Percentiles rank a stretch among this genome's conserved stretches.
Evolutionary conservation across 2,888 invertebrate genomes (phyloP).

Genomic region (Dugesia japonica): DNA sequence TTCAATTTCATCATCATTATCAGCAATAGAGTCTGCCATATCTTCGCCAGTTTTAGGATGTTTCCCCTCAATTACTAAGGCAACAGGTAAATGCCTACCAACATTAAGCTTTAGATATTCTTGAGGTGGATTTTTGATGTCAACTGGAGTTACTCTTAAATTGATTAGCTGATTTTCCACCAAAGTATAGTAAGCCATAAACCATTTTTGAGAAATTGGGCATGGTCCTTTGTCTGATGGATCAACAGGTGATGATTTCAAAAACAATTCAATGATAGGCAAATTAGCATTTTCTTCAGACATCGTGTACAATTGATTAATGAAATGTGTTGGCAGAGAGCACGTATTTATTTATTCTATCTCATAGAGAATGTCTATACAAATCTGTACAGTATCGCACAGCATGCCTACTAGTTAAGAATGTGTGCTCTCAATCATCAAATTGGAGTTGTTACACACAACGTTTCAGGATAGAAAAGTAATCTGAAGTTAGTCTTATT

Average conservation of each 20-base stretch:
- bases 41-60: constrained; percentile 38
- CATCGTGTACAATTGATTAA: neutral
- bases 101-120: constrained; percentile 34
- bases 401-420: neutral
- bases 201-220: constrained; percentile 96
- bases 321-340: neutral
- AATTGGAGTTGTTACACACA: neutral
- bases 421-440: neutral
- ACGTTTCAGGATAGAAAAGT: neutral
- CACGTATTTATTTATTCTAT: neutral
- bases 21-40: constrained; percentile 41
- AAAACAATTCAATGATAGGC: constrained; percentile 28
- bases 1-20: constrained; percentile 45
- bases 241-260: constrained; percentile 31
- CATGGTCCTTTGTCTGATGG: constrained; percentile 93
- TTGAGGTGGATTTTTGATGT: constrained; percentile 38
- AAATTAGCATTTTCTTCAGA: neutral
- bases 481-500: no score
- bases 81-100: constrained; percentile 36
- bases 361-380: neutral
- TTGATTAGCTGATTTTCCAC: constrained; percentile 38
- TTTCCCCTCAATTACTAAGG: constrained; percentile 32
- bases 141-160: constrained; percentile 39
- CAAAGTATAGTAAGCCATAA: constrained; percentile 60
- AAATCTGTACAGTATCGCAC: neutral